Evolutionary conservation across 2,113 vertebrate genomes (phyloP), one percentile per base, ranked within the genome.

Genomic region (Microcebus murinus): DNA sequence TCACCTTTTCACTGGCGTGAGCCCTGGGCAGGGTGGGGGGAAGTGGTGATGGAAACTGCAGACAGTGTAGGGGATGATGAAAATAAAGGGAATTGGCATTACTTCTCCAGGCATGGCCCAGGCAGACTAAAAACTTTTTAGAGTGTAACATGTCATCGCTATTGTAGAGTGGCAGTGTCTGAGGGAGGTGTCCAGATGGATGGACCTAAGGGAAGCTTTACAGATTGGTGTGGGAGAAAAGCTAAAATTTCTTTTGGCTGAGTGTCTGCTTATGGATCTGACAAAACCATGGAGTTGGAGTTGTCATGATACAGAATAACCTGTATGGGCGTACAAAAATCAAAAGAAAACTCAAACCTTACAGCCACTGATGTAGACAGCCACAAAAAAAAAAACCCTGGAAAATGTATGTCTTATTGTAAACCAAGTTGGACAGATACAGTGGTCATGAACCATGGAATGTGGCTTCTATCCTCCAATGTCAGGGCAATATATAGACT

Each of bases 11-110:
- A 70, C 14, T 82, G 71, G 31, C 8, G 7, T 74, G 17, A 89
- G 8, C 8, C 17, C 39, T 45, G 2, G 7, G 34, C 55, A 4
- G 0, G 0, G 20, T 48, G 25, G 4, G 42, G n/a, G 13, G 45
- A 52, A 52, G 21, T 63, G 21, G 12, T 42, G 10, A 67, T 14
- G 52, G 59, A 79, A 82, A 77, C 13, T 52, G 3, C 15, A 48
- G 27, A 21, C 27, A 76, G 36, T 73, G 14, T 42, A 52, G 31
- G 11, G 20, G 42, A 65, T 57, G 39, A 25, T 65, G 4, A 73
- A 8, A 10, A 12, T 65, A 57, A 90, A 93, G 34, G 23, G 45
- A n/a, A 93, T 20, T 84, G 65, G 14, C 39, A 23, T 71, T 70
- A 55, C 25, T 82, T 90, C 7, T 82, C 55, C 13, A 42, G 55